Base-by-base conservation (phyloP, 1,140 invertebrate genomes). In the Drosophila rhopaloa region DNA sequence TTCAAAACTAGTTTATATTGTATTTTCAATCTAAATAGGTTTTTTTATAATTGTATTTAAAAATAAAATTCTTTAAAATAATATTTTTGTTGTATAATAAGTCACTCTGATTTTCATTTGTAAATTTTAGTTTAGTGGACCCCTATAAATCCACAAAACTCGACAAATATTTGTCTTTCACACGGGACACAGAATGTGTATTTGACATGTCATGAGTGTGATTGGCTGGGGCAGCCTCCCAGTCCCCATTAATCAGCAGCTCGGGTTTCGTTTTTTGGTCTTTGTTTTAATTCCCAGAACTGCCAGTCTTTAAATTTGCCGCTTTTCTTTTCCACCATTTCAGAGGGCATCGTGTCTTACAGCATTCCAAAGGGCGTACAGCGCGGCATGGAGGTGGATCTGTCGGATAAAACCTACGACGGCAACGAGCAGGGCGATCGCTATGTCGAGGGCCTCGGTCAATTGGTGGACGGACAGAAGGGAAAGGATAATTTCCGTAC, bases 331-430 rank as follows among this genome's bases (percentile, higher is more conserved):
- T 53, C 58, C 75, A 27, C 85, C 11, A 7, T 92, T 93, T 29
- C 94, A 97, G 97, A 97, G 85, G 96, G 96, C 54, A 94, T 98
- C 13, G 93, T 97, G 2, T 95, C 95, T 4, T 98, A 98, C 93
- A 95, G 95, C 27, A 97, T 97, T 94, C 96, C 97, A 1, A 95
- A 97, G 82, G 97, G 97, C 14, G 93, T 95, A 72, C 93, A 94
- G 44, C 95, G 97, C 66, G 97, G 97, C 75, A 95, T 94, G 56
- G 95, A 96, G 65, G 95, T 97, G 77, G 96, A 98, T 90, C 95
- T 99, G 47, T 97, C 96, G 76, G 98, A 99, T 92, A 95, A 96
- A 73, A 97, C 96, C 43, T 99, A 99, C 93, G 98, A 99, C 92
- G 98, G 98, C 19, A 94, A 95, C 62, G 96, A 96, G 94, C 95